These are phyloP conservation scores for Nebria salina DNA, from an alignment of 2,888 invertebrate genomes.

Conservation along the genomic window DNA sequence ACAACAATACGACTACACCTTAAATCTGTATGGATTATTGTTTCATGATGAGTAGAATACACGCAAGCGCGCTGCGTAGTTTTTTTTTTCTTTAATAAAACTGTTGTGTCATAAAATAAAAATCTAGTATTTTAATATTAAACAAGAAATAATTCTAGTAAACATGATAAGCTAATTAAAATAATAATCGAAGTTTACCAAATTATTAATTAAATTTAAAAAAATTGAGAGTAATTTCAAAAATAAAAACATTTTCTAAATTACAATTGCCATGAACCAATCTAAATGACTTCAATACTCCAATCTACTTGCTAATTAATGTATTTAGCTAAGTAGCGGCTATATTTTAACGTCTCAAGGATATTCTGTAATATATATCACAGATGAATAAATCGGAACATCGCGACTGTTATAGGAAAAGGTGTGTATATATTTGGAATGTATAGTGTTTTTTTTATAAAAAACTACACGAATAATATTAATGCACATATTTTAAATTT, in stretches of 20 bases:
- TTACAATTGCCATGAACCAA: background rate
- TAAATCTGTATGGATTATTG: too few relatives aligned
- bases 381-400: background rate
- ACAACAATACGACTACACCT: too few relatives aligned
- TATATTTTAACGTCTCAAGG: background rate
- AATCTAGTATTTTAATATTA: too few relatives aligned
- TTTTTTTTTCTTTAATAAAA: too few relatives aligned
- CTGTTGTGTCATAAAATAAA: too few relatives aligned
- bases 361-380: background rate
- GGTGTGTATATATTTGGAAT: background rate
- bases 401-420: background rate
- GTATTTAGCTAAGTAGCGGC: background rate
- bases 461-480: background rate
- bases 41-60: too few relatives aligned
- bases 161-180: too few relatives aligned
- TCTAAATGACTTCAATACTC: background rate
- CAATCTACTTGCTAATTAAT: background rate
- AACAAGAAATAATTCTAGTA: too few relatives aligned
- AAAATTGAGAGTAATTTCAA: background rate
- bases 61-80: too few relatives aligned
- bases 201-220: too few relatives aligned
- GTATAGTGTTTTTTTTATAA: background rate
- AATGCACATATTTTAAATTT: slow-evolving; percentile 1
- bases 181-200: too few relatives aligned
- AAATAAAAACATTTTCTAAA: background rate